A percentile compares a stretch with the other conserved stretches of the same genome.
These are phyloP conservation scores for Psilopogon haemacephalus DNA, from an alignment of 2,113 vertebrate species.

Conservation along the genomic window DNA sequence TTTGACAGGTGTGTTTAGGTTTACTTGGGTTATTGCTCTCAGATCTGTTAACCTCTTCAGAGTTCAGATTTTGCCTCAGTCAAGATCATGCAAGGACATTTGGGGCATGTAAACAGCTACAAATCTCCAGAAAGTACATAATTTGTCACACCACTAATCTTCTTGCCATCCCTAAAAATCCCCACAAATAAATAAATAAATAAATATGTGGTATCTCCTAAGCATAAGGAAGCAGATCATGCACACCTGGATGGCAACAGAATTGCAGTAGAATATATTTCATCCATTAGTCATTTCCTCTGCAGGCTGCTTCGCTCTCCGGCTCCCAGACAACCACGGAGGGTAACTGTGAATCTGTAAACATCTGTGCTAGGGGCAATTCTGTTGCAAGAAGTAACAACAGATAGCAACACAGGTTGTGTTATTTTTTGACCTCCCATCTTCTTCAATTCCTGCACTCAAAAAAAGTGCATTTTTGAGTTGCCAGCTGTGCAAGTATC, in stretches of 20 bases:
- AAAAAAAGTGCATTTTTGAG: background rate
- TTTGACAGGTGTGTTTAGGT: slow-evolving; percentile 16
- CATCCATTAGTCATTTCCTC: background rate
- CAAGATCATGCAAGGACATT: background rate
- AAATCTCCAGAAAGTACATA: background rate
- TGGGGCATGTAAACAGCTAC: background rate
- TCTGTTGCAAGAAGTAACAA: background rate
- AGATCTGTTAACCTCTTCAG: background rate
- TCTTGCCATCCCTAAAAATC: background rate
- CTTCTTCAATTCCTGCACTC: background rate
- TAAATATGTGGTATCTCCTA: background rate
- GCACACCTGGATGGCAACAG: background rate
- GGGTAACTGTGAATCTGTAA: background rate
- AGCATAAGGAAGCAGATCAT: background rate
- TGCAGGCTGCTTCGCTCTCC: background rate
- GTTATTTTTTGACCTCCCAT: background rate
- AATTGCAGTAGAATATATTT: background rate
- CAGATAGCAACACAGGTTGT: background rate
- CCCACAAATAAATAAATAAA: background rate
- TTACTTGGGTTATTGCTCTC: background rate
- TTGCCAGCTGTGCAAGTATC: background rate
- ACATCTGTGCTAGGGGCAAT: background rate
- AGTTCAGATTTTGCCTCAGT: background rate
- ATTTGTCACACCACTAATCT: background rate
- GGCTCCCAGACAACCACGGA: background rate